phyloP scores from a whole-genome alignment of 35 echinoderm and acorn worm species.

The Ophiothrix spiculata region DNA sequence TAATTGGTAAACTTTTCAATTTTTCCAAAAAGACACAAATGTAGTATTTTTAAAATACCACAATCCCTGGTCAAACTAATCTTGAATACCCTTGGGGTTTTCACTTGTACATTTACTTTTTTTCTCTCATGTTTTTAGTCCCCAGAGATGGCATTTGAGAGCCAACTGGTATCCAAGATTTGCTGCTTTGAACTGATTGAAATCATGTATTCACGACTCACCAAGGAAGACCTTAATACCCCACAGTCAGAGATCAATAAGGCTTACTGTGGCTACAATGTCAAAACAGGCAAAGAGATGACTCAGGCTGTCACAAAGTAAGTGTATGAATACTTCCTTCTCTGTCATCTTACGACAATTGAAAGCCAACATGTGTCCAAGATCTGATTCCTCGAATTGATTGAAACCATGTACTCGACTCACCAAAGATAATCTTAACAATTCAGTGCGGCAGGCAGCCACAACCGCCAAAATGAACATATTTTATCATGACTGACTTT shows the following conservation, averaged over 20 bases:
- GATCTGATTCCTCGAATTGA: no score
- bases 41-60: no score
- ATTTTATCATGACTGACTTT: no score
- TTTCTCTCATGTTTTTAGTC: slow-evolving; percentile 30
- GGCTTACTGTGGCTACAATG: slow-evolving; percentile 50
- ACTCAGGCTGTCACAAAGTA: slow-evolving; percentile 80
- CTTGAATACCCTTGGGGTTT: slow-evolving; percentile 58
- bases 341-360: no score
- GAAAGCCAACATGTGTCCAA: no score
- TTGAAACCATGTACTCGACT: slow-evolving; percentile 87
- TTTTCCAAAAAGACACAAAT: no score
- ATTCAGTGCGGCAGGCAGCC: no score
- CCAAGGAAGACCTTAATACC: slow-evolving; percentile 72
- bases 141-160: slow-evolving; percentile 67
- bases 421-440: slow-evolving; percentile 67
- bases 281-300: slow-evolving; percentile 86
- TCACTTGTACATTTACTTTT: slow-evolving; percentile 76
- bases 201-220: slow-evolving; percentile 74
- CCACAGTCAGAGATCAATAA: slow-evolving; percentile 66
- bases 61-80: slow-evolving; percentile 57
- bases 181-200: slow-evolving; percentile 85
- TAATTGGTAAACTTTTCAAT: slow-evolving; percentile 20
- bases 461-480: no score
- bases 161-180: slow-evolving; percentile 88
- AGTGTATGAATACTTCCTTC: no score